Evolutionary conservation across 2,888 invertebrate species (phyloP).

Genomic region (Lepidochrysops patricia): DNA sequence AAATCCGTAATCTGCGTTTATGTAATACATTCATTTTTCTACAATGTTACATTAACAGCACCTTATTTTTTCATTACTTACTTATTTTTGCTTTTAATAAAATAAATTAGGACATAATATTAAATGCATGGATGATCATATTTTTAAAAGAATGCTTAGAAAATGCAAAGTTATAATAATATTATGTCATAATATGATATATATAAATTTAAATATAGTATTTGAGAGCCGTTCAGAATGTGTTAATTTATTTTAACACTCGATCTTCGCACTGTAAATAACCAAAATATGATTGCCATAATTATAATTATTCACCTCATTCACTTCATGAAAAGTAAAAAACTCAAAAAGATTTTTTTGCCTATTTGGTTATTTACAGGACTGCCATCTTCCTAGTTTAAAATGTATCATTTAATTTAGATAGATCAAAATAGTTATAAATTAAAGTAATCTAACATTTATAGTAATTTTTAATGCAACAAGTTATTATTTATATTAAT

Average conservation of each 20-base stretch:
- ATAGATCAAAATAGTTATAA: neutral
- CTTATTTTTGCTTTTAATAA: constrained; percentile 5
- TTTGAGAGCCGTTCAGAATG: neutral
- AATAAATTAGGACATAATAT: neutral
- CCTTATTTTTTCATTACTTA: neutral
- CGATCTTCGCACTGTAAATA: neutral
- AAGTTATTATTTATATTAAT: too few species aligned
- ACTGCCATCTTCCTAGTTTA: neutral
- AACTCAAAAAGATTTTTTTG: neutral
- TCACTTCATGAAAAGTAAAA: too few species aligned
- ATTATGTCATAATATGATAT: neutral
- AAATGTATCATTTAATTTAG: neutral
- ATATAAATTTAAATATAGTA: neutral
- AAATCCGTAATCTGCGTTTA: too few species aligned
- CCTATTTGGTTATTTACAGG: neutral
- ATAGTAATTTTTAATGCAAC: too few species aligned
- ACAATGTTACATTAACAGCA: too few species aligned
- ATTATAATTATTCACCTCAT: too few species aligned
- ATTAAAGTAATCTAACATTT: too few species aligned
- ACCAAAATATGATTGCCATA: neutral
- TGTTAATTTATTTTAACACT: neutral
- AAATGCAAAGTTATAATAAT: neutral
- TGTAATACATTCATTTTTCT: too few species aligned
- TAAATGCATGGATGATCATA: neutral
- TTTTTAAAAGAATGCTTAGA: neutral